Base-by-base conservation (phyloP, 2,797 vertebrate species). In the Loris lydekkerianus region DNA sequence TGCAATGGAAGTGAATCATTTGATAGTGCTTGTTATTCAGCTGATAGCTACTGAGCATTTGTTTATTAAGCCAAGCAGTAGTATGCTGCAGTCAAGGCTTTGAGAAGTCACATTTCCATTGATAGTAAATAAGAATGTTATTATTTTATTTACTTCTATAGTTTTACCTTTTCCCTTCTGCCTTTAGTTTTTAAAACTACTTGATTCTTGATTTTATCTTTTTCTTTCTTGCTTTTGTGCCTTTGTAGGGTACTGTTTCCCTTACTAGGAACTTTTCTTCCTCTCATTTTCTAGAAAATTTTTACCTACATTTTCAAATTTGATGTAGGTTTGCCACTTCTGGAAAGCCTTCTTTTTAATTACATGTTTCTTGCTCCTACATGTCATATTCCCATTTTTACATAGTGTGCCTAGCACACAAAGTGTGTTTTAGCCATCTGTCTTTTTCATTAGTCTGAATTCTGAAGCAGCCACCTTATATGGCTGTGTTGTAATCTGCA, bases 101-200 rank as follows among this genome's bases (percentile, higher is more conserved):
- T 92, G 85, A 72, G 56, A 91, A 84, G 72, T 80, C 80, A 40
- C 20, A 61, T 81, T 89, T 89, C 65, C 60, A 40, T 25, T 77
- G 25, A 21, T 49, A 43, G 29, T 23, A 63, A 72, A 53, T 81
- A 81, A 69, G 31, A 76, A 60, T 65, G 63, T 81, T 53, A 72
- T 29, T 14, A 2, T 65, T 7, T 86, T 29, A 61, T 65, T 82
- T 89, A 53, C 73, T 40, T 77, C 3, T 58, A 1, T 40, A 63
- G 37, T 29, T 17, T 60, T 4, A 72, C 49, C 46, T 81, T 93
- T 91, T 37, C 20, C 15, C 25, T 63, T 77, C 91, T 17, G 14
- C 3, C 49, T 70, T 85, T 80, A 37, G 49, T 53, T 82, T 82
- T 82, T 60, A 63, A 63, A 84, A 76, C 25, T 76, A 61, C 20